Conservation (phyloP, 1,140 invertebrate species). For the Brachionus rotundiformis region DNA sequence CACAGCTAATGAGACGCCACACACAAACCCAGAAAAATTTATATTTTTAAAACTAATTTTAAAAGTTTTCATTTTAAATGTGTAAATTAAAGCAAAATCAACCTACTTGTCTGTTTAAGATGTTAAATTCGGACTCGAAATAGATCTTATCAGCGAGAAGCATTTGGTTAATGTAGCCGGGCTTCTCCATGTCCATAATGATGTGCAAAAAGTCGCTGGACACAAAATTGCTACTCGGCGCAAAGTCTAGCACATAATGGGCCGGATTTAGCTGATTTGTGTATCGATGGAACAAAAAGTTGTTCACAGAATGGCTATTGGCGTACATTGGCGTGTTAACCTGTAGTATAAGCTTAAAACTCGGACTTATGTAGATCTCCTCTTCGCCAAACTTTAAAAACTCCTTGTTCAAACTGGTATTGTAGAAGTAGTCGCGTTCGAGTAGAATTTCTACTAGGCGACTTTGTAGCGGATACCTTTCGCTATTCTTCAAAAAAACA, state of each 20-base stretch:
- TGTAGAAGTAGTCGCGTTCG: slow-evolving; percentile 22
- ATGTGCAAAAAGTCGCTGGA: slow-evolving; percentile 1
- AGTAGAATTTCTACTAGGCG: slow-evolving; percentile 20
- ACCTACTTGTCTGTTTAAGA: slow-evolving; percentile 1
- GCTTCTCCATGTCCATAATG: slow-evolving; percentile 33
- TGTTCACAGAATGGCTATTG: neutral
- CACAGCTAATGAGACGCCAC: no score
- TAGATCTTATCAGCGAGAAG: slow-evolving; percentile 14
- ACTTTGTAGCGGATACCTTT: neutral
- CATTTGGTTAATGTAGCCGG: slow-evolving; percentile 34
- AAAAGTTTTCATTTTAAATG: no score
- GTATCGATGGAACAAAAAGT: slow-evolving; percentile 20
- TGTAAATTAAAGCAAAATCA: neutral
- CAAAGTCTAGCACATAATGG: slow-evolving; percentile 23
- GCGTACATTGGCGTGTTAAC: neutral
- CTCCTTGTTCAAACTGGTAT: neutral
- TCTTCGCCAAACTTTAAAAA: slow-evolving; percentile 36
- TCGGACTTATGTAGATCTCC: slow-evolving; percentile 12
- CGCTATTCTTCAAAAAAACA: slow-evolving; percentile 32
- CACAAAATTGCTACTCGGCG: neutral
- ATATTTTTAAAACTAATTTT: no score
- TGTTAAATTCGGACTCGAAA: slow-evolving; percentile 18
- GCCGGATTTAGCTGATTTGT: slow-evolving; percentile 23
- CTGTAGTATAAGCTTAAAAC: slow-evolving; percentile 42
- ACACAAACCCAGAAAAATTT: no score